phyloP scores from a whole-genome alignment of 2,797 vertebrate species.

The Eptatretus atami region DNA sequence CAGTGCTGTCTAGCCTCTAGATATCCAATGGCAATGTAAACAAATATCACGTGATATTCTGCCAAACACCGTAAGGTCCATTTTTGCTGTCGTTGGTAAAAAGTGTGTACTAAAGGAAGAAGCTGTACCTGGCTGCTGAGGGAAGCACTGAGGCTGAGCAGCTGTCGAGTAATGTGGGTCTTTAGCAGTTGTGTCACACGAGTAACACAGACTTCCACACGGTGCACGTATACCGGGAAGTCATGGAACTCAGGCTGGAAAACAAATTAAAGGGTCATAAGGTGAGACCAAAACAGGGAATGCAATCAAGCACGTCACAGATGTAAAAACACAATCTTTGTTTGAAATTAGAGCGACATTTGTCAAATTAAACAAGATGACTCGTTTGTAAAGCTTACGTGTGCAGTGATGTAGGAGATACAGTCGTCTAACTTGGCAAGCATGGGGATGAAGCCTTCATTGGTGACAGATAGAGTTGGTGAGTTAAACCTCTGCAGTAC shows the following conservation, averaged over 20 bases:
- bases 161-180: slow-evolving; percentile 48
- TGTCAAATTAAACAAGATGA: neutral
- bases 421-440: slow-evolving; percentile 80
- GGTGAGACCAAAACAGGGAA: no score
- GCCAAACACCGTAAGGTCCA: neutral
- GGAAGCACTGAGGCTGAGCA: slow-evolving; percentile 65
- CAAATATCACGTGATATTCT: neutral
- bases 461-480: slow-evolving; percentile 66
- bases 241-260: slow-evolving; percentile 82
- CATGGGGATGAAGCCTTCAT: slow-evolving; percentile 87
- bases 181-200: slow-evolving; percentile 93
- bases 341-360: no score
- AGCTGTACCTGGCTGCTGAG: slow-evolving; percentile 57
- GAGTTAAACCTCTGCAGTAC: slow-evolving; percentile 65
- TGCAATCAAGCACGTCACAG: no score
- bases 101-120: neutral
- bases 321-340: no score
- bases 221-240: slow-evolving; percentile 55
- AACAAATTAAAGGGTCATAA: neutral
- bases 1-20: no score
- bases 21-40: neutral
- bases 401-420: slow-evolving; percentile 67
- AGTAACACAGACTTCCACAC: slow-evolving; percentile 82
- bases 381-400: slow-evolving; percentile 31
- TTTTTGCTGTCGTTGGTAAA: neutral